Conservation (phyloP, 2,113 vertebrate species). For the Gallinago paraguaiae region DNA sequence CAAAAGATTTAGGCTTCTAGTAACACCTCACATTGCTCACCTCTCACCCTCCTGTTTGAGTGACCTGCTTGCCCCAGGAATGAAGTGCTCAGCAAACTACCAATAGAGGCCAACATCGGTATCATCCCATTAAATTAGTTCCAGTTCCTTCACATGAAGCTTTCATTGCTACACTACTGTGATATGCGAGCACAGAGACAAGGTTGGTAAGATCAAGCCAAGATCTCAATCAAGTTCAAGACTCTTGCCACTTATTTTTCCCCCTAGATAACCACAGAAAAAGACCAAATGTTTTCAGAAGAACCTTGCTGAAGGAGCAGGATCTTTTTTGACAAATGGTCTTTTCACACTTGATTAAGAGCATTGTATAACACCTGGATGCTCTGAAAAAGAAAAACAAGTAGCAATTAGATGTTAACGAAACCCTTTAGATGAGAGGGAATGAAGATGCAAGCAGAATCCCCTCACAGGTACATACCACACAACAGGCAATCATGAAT, state of each 20-base stretch:
- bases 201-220: background rate
- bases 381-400: conserved; percentile 35
- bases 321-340: background rate
- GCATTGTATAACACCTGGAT: conserved; percentile 8
- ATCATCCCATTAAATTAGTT: background rate
- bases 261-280: background rate
- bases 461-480: background rate
- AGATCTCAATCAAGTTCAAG: background rate
- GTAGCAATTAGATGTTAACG: conserved; percentile 20
- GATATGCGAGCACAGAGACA: background rate
- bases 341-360: conserved; percentile 3
- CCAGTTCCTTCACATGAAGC: background rate
- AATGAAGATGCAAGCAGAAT: background rate
- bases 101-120: background rate
- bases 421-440: background rate
- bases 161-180: background rate
- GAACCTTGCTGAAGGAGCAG: background rate
- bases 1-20: background rate
- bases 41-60: background rate
- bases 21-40: background rate
- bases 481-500: background rate
- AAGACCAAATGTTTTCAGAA: background rate
- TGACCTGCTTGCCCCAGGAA: background rate
- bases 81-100: background rate
- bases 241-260: background rate